Evolutionary conservation across 92 coral and sea anemone species (phyloP), one percentile per base, ranked within the genome.

Genomic region (Bergia sp.): DNA sequence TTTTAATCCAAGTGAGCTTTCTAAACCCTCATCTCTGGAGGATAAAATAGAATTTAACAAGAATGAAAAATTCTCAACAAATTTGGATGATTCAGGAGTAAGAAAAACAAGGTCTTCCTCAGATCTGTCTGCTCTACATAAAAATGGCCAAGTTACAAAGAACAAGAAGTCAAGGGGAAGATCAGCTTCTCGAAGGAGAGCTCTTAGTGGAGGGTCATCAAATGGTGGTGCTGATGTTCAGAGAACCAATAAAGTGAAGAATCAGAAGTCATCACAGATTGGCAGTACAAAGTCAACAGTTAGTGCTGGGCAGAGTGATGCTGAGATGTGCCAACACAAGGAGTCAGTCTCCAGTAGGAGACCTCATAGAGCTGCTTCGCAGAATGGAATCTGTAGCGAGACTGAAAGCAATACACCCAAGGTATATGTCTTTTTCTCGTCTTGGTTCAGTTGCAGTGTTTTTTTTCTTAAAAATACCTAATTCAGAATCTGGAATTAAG

Each of bases 11-110:
- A 88, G 90, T 13, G 96, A 97, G 57, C 97, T 97, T 61, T 92
- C 97, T 0, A 97, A 97, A 82, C 98, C 97, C 44, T 91, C 92
- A 13, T 90, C 96, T 13, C 73, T 91, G 16, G 90, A 82, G 37
- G 92, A 88, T 36, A 55, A 81, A 11, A 82, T 85, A 42, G 61
- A 71, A 3, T 79, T 86, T 15, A 66, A 74, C 2, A 89, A 88
- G 71, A 89, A 87, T 21, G 76, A 82, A 75, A 79, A 79, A 64
- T 18, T 1, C 42, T 18, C 38, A 7, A 86, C 29, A 61, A 76
- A 86, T 50, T 61, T 44, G 38, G 64, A 71, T 67, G 58, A 82
- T 64, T 76, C 55, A 40, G 20, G 49, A 18, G 76, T 85, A 29
- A 87, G 86, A 85, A 95, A 92, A 73, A 82, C 78, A 43, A 91